Base-by-base conservation (phyloP, 2,113 vertebrate genomes). In the Planiliza haematocheilus region DNA sequence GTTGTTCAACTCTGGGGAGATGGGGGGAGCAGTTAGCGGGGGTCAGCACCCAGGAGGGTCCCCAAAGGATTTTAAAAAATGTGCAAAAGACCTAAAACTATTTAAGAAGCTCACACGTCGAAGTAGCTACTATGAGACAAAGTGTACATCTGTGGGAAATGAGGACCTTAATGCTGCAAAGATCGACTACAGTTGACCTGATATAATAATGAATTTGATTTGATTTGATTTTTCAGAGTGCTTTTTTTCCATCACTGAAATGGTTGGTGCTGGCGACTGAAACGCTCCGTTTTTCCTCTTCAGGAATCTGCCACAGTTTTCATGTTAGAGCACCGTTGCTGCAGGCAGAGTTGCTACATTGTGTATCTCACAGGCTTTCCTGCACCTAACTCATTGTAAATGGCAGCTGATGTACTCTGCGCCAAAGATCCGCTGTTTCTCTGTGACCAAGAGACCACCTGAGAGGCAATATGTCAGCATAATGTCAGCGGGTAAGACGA, bases 1-100 rank as follows among this genome's bases (percentile, higher is more conserved):
- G 94, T 91, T 95, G 89, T 91, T 94, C 86, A 93, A 88, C 93
- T 92, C 92, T 93, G 93, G 92, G 93, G 94, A 93, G 91, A 91
- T 51, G 18, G 58, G 56, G 93, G 92, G 77, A 64, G 93, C 91
- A 91, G 93, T 94, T 93, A 93, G 91, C 90, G 84, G 89, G 94
- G 94, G 94, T 96, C 95, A 95, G 74, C 93, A 91, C 93, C 82
- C 77, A 62, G 70, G 56, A 76, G 51, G 89, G 83, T 92, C 91
- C 89, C 80, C 50, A 86, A 88, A 84, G 87, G 87, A 71, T 39
- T 80, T 67, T 71, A 12, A 37, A 53, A 75, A 72, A 85, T 58
- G 70, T 77, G 46, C 58, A 74, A 77, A 74, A 69, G 30, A 59
- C n/a, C 14, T 58, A 59, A 58, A 83, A 69, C 72, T 48, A 55